These are phyloP conservation scores for Promerops cafer DNA, from an alignment of 2,113 vertebrate genomes.

Conservation along the genomic window DNA sequence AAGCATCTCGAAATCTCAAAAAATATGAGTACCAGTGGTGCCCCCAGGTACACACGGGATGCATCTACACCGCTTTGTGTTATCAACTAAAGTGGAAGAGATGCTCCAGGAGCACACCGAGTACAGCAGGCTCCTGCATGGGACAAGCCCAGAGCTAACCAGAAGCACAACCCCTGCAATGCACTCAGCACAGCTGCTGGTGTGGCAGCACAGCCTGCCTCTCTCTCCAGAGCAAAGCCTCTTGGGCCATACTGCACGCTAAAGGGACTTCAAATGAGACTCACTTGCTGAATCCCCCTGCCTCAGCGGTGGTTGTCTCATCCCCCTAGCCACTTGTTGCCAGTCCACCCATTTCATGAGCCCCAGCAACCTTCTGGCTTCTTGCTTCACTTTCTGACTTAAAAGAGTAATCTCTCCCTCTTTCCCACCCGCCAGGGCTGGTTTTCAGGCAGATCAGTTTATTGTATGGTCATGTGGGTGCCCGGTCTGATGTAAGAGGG, in stretches of 20 bases:
- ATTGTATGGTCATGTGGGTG: neutral
- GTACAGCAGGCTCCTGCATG: neutral
- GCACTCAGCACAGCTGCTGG: neutral
- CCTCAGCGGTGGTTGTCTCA: neutral
- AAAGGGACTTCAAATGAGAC: neutral
- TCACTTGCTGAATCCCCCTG: neutral
- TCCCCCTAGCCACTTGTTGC: neutral
- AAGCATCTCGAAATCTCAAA: neutral
- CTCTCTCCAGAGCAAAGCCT: neutral
- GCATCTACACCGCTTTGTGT: neutral
- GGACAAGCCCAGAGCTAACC: neutral
- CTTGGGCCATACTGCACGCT: neutral
- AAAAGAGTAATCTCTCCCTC: neutral
- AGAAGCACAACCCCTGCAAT: neutral
- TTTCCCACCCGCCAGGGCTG: rapidly evolving
- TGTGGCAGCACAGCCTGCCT: neutral
- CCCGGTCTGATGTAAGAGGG: neutral
- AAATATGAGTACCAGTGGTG: neutral
- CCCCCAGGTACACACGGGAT: neutral
- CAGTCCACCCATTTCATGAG: neutral
- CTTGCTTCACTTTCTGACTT: neutral
- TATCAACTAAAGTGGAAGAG: neutral
- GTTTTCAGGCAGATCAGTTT: neutral
- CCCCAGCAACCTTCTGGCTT: neutral
- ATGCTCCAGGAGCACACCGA: neutral